Conservation (phyloP, 2,113 vertebrate genomes). For the Grammomys dolichurus region DNA sequence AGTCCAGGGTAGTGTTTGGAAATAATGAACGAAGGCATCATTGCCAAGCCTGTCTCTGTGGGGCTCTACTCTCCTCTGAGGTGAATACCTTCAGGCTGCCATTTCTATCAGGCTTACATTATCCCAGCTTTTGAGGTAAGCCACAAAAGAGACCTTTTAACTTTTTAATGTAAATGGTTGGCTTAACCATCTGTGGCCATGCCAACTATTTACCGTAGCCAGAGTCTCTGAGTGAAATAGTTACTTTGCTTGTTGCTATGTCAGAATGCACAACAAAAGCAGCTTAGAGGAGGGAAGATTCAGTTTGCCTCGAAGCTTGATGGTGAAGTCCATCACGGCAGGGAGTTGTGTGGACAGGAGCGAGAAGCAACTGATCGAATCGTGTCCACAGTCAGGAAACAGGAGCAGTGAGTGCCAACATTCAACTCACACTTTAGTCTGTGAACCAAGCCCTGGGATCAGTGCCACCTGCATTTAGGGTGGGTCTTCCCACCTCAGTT, state of each 20-base stretch:
- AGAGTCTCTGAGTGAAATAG: rapidly evolving
- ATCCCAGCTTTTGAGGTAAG: not conserved
- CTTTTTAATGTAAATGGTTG: not conserved
- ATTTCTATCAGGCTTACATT: not conserved
- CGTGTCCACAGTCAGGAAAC: not conserved
- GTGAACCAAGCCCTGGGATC: not conserved
- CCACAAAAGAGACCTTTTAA: not conserved
- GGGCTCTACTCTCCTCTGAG: not conserved
- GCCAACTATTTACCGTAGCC: not conserved
- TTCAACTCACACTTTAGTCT: not conserved
- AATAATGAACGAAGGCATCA: not conserved
- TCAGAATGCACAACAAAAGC: not conserved
- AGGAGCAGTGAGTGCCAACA: not conserved
- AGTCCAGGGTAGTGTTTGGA: not conserved
- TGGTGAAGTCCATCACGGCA: not conserved
- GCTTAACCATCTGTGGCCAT: not conserved
- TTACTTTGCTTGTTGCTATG: not conserved
- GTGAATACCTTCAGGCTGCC: not conserved
- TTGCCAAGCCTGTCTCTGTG: rapidly evolving
- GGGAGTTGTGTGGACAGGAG: not conserved
- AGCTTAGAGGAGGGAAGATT: not conserved
- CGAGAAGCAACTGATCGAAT: too few species aligned
- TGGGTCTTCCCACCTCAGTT: not conserved
- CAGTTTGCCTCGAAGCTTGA: not conserved
- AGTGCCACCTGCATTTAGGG: too few species aligned